Percentiles rank a stretch among this genome's conserved stretches.
These are phyloP conservation scores for Neodiprion pinetum DNA, from an alignment of 1,140 invertebrate genomes.

Conservation along the genomic window DNA sequence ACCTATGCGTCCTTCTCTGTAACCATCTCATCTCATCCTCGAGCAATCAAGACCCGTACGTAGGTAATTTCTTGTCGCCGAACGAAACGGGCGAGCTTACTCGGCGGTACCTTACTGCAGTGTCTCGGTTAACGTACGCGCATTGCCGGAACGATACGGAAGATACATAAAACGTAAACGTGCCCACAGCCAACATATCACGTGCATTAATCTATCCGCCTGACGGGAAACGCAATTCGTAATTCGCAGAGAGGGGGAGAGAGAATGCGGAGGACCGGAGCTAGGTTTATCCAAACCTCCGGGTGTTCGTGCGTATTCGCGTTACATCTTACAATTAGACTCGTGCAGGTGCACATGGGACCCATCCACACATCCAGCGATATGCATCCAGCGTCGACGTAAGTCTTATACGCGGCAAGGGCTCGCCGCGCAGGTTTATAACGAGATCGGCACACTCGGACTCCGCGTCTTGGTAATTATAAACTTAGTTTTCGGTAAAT, in stretches of 20 bases:
- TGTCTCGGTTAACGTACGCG: no score
- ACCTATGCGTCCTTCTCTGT: not conserved
- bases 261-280: slow-evolving; percentile 14
- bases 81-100: not conserved
- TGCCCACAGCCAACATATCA: slow-evolving; percentile 56
- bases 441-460: slow-evolving; percentile 45
- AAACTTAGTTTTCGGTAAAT: slow-evolving; percentile 56
- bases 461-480: slow-evolving; percentile 51
- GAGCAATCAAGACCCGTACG: not conserved
- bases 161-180: slow-evolving; percentile 49
- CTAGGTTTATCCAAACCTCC: no score
- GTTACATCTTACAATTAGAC: no score
- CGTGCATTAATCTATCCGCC: slow-evolving; percentile 53
- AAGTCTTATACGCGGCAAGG: not conserved
- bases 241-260: slow-evolving; percentile 35
- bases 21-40: not conserved
- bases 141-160: not conserved
- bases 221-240: slow-evolving; percentile 51
- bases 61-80: slow-evolving; percentile 1
- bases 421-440: slow-evolving; percentile 39
- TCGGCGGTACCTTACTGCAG: not conserved
- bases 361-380: no score
- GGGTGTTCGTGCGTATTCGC: no score
- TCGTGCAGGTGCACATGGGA: no score
- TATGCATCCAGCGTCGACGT: no score